Base-by-base conservation (phyloP, 2,797 vertebrate genomes). In the Mallotus villosus region DNA sequence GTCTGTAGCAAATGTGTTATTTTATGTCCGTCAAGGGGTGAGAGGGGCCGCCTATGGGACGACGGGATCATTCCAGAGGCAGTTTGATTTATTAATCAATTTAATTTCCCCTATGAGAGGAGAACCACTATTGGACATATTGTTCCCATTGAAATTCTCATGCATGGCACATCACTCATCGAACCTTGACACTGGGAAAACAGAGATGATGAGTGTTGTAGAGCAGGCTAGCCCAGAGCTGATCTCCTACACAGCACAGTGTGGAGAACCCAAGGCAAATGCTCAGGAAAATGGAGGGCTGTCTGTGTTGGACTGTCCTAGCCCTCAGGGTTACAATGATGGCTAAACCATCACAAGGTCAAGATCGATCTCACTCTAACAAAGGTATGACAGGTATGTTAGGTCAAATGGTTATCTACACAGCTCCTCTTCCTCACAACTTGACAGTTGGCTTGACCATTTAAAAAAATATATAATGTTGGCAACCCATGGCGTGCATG, bases 101-200 rank as follows among this genome's bases (percentile, higher is more conserved):
- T 77, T 68, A 78, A 82, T 83, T 69, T 67, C 63, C 70, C 70
- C 78, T 68, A 58, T 78, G 82, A 74, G 82, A 82, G 76, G 82
- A 81, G 27, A 74, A 51, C 79, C 72, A 29, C 65, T 61, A 49
- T 68, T 71, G 67, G 74, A 81, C 84, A 85, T 78, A 84, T 77
- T 84, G 82, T 88, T 88, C 82, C 78, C 72, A 83, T 86, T 86
- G 76, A 86, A 80, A 73, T 76, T 58, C 55, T 84, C 78, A 81
- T 81, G 80, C 81, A 59, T 41, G 70, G 65, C 63, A 34, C 84
- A 85, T 91, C 78, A 83, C 74, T 91, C 86, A 85, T 85, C 41
- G 67, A 65, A 63, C 75, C 72, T 37, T 82, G 84, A 85, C 84
- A 73, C 34, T 85, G 82, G 77, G 74, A 87, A 89, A 91, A 89